Base-by-base conservation (phyloP, 2,797 vertebrate species). In the Brachyalestes nurse region DNA sequence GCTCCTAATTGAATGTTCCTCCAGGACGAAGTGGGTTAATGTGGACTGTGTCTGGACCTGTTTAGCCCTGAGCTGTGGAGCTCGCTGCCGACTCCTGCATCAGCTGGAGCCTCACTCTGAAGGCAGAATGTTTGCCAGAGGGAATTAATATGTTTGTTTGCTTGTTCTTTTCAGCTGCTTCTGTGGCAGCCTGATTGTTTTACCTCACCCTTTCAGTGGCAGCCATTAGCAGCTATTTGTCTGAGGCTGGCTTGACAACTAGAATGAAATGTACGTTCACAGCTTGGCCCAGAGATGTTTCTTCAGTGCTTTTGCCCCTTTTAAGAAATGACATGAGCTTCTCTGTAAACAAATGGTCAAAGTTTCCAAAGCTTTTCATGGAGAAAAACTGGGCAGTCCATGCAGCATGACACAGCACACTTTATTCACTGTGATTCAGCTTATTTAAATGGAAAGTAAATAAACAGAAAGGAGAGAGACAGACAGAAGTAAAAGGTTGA, bases 141-240 rank as follows among this genome's bases (percentile, higher is more conserved):
- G 49, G 62, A 74, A 75, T 74, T 45, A 60, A 57, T 42, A 1
- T 45, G 65, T 16, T 58, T 28, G 65, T 49, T 7, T 17, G 14
- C 12, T 9, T 53, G 74, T 77, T 38, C 67, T 79, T 74, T 55
- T 80, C 8, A 49, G 61, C 17, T 57, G 70, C 4, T 5, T 72
- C 53, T 57, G 16, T 67, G 47, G 72, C 19, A 75, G 60, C 61
- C 53, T 71, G 61, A 77, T 83, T 77, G 47, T 61, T 65, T 75
- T 75, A 47, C 40, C 40, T 71, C n/a, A 49, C 79, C 10, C 7
- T 85, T 71, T 78, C 66, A 40, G 17, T 25, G 69, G 58, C 64
- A 12, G 9, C 57, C 72, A 58, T 84, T 80, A 85, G 57, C 49
- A 73, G 77, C 64, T 28, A 73, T 65, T 69, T 55, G 45, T 62